Base-by-base conservation (phyloP, 1,140 invertebrate genomes). In the Neoseiulus cucumeris region DNA sequence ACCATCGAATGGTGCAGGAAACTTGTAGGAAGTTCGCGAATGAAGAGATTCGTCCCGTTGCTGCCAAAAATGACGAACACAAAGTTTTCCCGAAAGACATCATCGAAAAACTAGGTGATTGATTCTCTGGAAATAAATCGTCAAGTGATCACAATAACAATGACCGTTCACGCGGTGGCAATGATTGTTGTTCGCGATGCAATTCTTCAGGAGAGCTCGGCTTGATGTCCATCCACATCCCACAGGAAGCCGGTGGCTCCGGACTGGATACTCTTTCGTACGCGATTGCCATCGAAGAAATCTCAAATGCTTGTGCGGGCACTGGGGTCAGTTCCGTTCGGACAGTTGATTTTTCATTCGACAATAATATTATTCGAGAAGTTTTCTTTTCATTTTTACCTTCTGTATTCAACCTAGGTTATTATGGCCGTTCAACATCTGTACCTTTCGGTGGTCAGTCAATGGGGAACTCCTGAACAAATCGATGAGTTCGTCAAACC, bases 21-120 rank as follows among this genome's bases (percentile, higher is more conserved):
- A 94, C 90, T 22, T 91, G 89, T 74, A 74, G 80, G 69, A 89
- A 93, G 74, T 96, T 95, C 78, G 87, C 87, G 12, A 88, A 96
- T 72, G 83, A 81, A 41, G 90, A 95, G 77, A 73, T 97, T 5
- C 86, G 85, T 71, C 89, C 89, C 1, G 83, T 87, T 71, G 91
- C 91, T 14, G 83, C 81, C 1, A 84, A 88, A 77, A 81, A 84
- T 67, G 91, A 97, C 73, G 83, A 82, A 68, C 84, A 91, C 65
- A 87, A 91, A 74, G 74, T 83, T 12, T 95, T 83, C 77, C 92
- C 92, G 0, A 81, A 75, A 59, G 84, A 91, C 67, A 25, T 59
- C 51, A n/a, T 59, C 14, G 33, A 25, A 25, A 59, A 59, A 59
- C 22, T 59, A 6, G 51, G 51, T 59, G 33, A 25, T 59, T 25